Base-by-base conservation (phyloP, 2,797 vertebrate species). In the Balearica regulorum region DNA sequence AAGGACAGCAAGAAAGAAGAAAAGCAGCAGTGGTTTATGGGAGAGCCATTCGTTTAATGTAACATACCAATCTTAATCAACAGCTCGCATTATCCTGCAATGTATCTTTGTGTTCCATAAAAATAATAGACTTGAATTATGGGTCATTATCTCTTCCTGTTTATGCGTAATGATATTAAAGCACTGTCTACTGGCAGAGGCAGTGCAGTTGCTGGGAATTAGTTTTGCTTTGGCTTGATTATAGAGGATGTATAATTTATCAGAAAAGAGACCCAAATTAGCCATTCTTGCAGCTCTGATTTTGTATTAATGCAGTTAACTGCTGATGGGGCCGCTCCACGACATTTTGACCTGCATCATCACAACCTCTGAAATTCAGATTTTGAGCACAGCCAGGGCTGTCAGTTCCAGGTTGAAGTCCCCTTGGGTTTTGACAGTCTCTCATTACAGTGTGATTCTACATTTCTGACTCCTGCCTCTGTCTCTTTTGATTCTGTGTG, bases 81-180 rank as follows among this genome's bases (percentile, higher is more conserved):
- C 83, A 57, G 44, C 85, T 94, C 22, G 5, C 44, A 18, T 86
- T 72, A 48, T 35, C 35, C 48, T 70, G 93, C 3, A 0, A 16
- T 84, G 75, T 81, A 82, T 96, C 77, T 90, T 81, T 78, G 15
- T 87, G 79, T 96, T 82, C 85, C 65, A 25, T 92, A 60, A 77
- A 96, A 95, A 93, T 95, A 96, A 90, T 87, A 77, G 68, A 44
- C 79, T 95, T 83, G 72, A 86, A 86, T 96, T 96, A 93, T 46
- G 83, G 90, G 80, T 94, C 89, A 80, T 97, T 97, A 93, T 96
- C 95, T 96, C 84, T 96, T 96, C 90, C 89, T 92, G 70, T 60
- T 93, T 58, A 20, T 72, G 73, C 73, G 35, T 93, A 93, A 97
- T 95, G 91, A 80, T 58, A 64, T 93, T 91, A 95, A 93, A 83